Evolutionary conservation across 1,140 invertebrate species (phyloP), one percentile per base, ranked within the genome.

Genomic region (Brachionus rubens): DNA sequence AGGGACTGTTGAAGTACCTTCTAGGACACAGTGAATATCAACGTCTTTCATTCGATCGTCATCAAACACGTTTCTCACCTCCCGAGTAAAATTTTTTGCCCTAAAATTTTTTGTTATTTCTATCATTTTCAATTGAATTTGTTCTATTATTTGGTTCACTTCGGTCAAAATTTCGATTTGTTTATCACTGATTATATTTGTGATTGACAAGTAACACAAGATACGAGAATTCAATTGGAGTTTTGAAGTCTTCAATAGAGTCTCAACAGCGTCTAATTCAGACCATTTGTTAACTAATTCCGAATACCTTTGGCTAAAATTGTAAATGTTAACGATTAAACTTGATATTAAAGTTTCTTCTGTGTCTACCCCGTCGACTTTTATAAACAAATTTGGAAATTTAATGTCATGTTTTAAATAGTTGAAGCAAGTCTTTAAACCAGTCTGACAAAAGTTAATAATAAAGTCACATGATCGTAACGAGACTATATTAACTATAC

Each of bases 251-350:
- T 43, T 65, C 10, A 65, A 10, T 24, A 65, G 24, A 26, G n/a
- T 43, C 16, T 24, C 21, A 21, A 65, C 7, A 12, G 59, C 40
- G 19, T 65, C 59, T 36, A 65, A 26, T 24, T 65, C 59, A 14
- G 14, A 24, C 59, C 59, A 65, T 41, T 41, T 43, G 4, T 65
- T 41, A 0, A 43, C n/a, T 4, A 30, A 43, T 65, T 65, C 59
- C 12, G 41, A 36, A 36, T 36, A 43, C 19, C 26, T 65, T 65
- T 65, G 41, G 24, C 59, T 65, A 19, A 41, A 65, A 1, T 43
- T 65, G n/a, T 65, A 65, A 24, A 65, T 28, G 26, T 65, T 65
- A 24, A 65, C n/a, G 43, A 65, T 24, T 43, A 65, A 12, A 43
- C 24, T 10, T 10, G 41, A 36, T 19, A 65, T 65, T 54, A 54